Evolutionary conservation across 2,888 invertebrate genomes (phyloP), one percentile per base, ranked within the genome.

Genomic region (Diplazon laetatorius): DNA sequence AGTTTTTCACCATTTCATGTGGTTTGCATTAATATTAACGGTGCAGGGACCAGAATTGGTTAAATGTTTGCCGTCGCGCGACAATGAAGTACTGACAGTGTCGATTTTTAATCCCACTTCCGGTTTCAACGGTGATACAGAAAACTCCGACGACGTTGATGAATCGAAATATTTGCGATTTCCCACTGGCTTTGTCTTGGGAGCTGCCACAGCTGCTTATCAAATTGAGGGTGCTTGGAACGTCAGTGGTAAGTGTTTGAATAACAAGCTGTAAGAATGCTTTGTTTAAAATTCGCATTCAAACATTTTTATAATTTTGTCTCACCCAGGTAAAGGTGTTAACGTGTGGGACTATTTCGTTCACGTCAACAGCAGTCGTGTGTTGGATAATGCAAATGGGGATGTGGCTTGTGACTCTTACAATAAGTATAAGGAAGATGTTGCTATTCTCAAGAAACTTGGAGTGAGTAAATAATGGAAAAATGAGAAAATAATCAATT

Each of bases 141-240:
- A 57, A 14, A 62, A n/a, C 46, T 25, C n/a, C 5, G 22, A 1
- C n/a, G n/a, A 10, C 16, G 2, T 2, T 25, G 59, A 59, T 16
- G 37, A n/a, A 39, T 37, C 39, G 12, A 37, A 81, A 57, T 69
- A 75, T 9, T 66, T 83, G 46, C 59, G 42, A 16, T 84, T 87
- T 75, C 87, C 88, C 0, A n/a, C 68, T 14, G 76, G 78, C 69
- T 86, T 88, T 66, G 10, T 82, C 25, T 48, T 88, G 12, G 87
- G 88, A n/a, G 78, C 80, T 8, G 79, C 91, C 0, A 89, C 94
- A 10, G 92, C 94, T 1, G 89, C 94, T 25, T 93, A 94, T 87
- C 94, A 94, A 88, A 92, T 94, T 52, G 94, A 94, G 88, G 94
- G 94, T 9, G 93, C 92, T 5, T 94, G 94, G 94, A 93, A 94